phyloP scores from a whole-genome alignment of 2,888 invertebrate genomes.

The Drosophila gaucha region DNA sequence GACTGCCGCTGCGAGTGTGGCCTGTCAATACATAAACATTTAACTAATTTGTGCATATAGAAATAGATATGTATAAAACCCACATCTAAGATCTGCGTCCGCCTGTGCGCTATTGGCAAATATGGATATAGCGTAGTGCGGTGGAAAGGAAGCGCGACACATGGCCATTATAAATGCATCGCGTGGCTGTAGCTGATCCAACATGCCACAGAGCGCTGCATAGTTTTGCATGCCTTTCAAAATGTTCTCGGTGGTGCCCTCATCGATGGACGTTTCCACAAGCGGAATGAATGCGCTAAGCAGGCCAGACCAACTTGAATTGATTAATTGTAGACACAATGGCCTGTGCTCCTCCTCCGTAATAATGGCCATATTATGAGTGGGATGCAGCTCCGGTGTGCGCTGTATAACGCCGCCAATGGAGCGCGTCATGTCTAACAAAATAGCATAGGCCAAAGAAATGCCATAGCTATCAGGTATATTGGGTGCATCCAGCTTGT shows the following conservation, averaged over 20 bases:
- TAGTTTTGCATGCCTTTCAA: conserved; percentile 96
- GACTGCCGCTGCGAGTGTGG: conserved; percentile 85
- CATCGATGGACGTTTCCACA: conserved; percentile 98
- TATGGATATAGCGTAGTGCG: conserved; percentile 96
- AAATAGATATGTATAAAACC: conserved; percentile 8
- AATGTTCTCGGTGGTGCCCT: conserved; percentile 95
- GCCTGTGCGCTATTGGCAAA: conserved; percentile 88
- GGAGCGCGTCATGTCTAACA: conserved; percentile 95
- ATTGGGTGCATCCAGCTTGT: conserved; percentile 96
- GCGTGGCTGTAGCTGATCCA: conserved; percentile 91
- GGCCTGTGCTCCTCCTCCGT: conserved; percentile 82
- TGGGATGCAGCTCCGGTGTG: conserved; percentile 85
- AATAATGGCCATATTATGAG: conserved; percentile 73
- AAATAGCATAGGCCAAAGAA: conserved; percentile 96
- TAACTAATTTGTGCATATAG: neutral
- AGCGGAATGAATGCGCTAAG: conserved; percentile 95
- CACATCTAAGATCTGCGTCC: conserved; percentile 85
- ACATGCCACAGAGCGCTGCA: conserved; percentile 94
- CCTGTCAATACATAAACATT: conserved; percentile 70
- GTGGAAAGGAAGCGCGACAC: conserved; percentile 98
- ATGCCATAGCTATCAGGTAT: conserved; percentile 99
- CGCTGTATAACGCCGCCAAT: conserved; percentile 88
- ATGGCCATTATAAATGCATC: conserved; percentile 98
- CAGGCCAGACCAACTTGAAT: conserved; percentile 97
- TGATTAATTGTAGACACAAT: conserved; percentile 90